Evolutionary conservation across 2,888 invertebrate genomes (phyloP), one percentile per base, ranked within the genome.

Genomic region (Hyppa rectilinea): DNA sequence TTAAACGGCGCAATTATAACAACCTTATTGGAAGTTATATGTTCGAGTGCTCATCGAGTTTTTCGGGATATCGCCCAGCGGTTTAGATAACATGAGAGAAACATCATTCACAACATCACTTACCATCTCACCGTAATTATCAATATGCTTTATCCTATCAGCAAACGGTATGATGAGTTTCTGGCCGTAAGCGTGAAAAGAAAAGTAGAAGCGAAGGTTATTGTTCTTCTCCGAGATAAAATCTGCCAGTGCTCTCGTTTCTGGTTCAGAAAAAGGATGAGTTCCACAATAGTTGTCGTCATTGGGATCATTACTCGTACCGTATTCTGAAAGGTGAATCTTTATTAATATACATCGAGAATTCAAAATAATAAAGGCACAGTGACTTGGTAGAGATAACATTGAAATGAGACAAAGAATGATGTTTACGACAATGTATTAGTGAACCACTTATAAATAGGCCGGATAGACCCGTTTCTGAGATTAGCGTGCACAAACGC

Each of bases 171-270:
- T 93, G 9, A 97, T 90, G 31, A 97, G 87, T 53, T 92, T 95
- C 83, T 97, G 97, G 0, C 97, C 97, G 77, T 97, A 97, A 0
- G 97, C 96, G 83, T 97, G 97, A 61, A 97, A 94, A 0, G 97
- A 94, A 49, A 98, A 92, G 88, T 97, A 98, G 49, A 96, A 96
- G 63, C 92, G 93, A 2, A 97, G 84, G n/a, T 92, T 88, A n/a
- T 0, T 87, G 78, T 2, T 81, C 9, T 87, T 85, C 2, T 67
- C 59, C 0, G 47, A 26, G 2, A 94, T 74, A 26, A 91, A 92
- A 0, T 88, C 75, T 0, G 90, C 82, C 0, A 94, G 71, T 0
- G 88, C 88, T 56, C 65, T 81, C 0, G 93, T 87, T 83, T 95
- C 95, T 0, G 92, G 92, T 68, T 95, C 95, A 0, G 95, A 95